Evolutionary conservation across 2,888 invertebrate genomes (phyloP).

Genomic region (Argyra leucocephala): DNA sequence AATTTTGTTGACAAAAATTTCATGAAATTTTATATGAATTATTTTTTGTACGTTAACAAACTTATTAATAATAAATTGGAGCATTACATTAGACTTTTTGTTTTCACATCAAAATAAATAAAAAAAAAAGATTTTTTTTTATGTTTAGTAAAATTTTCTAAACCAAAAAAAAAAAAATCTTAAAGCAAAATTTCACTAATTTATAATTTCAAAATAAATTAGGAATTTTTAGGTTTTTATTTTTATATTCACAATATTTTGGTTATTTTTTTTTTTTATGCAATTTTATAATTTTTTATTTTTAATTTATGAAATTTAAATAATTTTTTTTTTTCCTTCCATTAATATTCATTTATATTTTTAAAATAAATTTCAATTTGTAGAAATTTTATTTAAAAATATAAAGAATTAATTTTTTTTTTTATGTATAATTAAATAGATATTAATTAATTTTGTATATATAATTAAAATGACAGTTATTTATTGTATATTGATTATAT

Average conservation of each 20-base stretch:
- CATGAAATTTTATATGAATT: too few relatives aligned
- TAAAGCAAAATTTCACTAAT: constrained; percentile 12
- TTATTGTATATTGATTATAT: background rate
- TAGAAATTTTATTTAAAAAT: constrained; percentile 8
- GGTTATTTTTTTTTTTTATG: background rate
- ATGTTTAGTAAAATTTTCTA: constrained; percentile 7
- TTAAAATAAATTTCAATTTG: constrained; percentile 2
- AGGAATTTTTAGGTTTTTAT: constrained; percentile 8
- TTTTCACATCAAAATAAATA: constrained; percentile 8
- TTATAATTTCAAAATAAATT: constrained; percentile 10
- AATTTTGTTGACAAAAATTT: too few relatives aligned
- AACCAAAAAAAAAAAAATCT: constrained; percentile 10
- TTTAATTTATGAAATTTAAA: background rate
- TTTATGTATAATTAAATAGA: background rate
- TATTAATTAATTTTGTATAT: constrained; percentile 10
- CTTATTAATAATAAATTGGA: too few relatives aligned
- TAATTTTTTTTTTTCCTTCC: background rate
- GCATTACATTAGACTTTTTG: too few relatives aligned
- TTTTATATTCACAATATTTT: background rate
- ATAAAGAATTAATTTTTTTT: background rate
- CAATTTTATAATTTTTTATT: background rate
- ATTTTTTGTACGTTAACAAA: too few relatives aligned
- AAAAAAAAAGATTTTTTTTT: constrained; percentile 13
- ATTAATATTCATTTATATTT: background rate
- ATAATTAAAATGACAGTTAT: background rate